Evolutionary conservation across 2,888 invertebrate genomes (phyloP).

Genomic region (Thereva nobilitata): DNA sequence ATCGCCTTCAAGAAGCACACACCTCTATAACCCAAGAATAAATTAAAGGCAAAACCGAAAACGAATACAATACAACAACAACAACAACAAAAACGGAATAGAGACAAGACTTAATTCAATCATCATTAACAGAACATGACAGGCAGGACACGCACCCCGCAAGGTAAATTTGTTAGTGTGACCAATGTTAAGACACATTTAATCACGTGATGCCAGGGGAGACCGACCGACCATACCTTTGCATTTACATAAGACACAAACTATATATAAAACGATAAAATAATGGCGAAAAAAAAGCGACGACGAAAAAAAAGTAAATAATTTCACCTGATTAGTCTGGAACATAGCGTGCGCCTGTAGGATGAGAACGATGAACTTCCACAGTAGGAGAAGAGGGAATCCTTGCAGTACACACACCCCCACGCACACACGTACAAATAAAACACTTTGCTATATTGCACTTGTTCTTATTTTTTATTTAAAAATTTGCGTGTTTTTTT

Average conservation of each 20-base stretch:
- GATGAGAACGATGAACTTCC: too few species aligned
- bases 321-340: slow-evolving; percentile 32
- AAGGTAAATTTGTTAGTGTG: neutral
- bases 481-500: too few species aligned
- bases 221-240: too few species aligned
- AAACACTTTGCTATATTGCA: too few species aligned
- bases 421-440: too few species aligned
- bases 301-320: slow-evolving; percentile 1
- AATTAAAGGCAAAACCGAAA: neutral
- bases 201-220: too few species aligned
- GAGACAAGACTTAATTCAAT: slow-evolving; percentile 17
- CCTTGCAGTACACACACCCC: too few species aligned
- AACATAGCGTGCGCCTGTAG: slow-evolving; percentile 21
- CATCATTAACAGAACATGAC: slow-evolving; percentile 14
- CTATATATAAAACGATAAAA: neutral
- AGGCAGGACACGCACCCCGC: slow-evolving; percentile 5
- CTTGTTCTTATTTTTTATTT: too few species aligned
- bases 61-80: slow-evolving; percentile 5
- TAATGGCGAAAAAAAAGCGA: neutral
- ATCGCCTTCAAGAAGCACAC: too few species aligned
- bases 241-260: neutral
- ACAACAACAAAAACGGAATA: neutral
- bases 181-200: too few species aligned
- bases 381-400: too few species aligned
- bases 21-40: too few species aligned